Conservation (phyloP, 2,888 invertebrate species). For the Adineta ricciae region DNA sequence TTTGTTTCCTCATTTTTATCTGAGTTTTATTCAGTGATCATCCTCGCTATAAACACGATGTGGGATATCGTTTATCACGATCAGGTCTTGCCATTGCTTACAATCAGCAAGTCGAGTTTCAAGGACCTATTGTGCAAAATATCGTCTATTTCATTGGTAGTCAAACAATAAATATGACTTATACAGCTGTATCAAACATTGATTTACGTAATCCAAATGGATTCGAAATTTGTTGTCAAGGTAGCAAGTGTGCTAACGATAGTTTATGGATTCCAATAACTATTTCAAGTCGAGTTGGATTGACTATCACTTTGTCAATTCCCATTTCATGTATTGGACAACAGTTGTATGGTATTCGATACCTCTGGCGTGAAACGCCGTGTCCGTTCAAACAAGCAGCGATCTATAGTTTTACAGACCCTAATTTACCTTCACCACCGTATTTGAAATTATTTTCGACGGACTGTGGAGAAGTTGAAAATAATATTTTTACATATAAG, state of each 20-base stretch:
- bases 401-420: not conserved
- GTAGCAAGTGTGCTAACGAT: not conserved
- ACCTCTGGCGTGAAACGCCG: constrained; percentile 1
- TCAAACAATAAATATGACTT: not conserved
- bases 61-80: not conserved
- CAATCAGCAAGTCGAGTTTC: not conserved
- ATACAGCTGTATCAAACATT: not conserved
- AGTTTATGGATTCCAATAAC: not conserved
- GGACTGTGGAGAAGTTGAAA: too few relatives aligned
- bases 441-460: not conserved
- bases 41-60: not conserved
- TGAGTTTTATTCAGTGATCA: not conserved
- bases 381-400: not conserved
- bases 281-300: not conserved
- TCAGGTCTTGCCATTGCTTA: not conserved
- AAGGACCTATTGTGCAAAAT: not conserved
- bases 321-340: not conserved
- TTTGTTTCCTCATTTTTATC: not conserved
- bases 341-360: not conserved
- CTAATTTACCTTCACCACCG: not conserved
- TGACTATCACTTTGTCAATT: not conserved
- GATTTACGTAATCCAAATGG: not conserved
- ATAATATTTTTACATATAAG: too few relatives aligned
- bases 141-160: not conserved
- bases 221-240: not conserved